Conservation (phyloP, 2,888 invertebrate genomes). For the Aethes cnicana region DNA sequence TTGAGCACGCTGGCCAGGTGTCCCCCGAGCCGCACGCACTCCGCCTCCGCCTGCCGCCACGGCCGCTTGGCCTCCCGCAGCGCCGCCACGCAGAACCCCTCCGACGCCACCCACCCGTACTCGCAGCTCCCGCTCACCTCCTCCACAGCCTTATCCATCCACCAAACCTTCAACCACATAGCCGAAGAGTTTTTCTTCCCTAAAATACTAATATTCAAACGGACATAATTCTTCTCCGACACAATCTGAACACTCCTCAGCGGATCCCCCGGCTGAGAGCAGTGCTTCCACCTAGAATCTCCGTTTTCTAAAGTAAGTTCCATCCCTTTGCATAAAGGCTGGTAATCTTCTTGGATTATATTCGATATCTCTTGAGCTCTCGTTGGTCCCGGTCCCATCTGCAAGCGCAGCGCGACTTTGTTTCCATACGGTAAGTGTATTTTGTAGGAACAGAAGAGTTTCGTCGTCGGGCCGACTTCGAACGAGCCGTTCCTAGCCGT, state of each 20-base stretch:
- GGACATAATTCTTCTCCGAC: conserved; percentile 81
- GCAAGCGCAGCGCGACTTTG: conserved; percentile 83
- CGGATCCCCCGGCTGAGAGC: conserved; percentile 82
- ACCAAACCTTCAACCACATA: conserved; percentile 83
- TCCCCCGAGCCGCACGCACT: conserved; percentile 84
- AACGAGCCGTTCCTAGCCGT: conserved; percentile 85
- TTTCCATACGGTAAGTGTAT: conserved; percentile 88
- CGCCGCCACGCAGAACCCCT: conserved; percentile 85
- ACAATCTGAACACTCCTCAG: conserved; percentile 82
- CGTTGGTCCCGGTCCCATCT: conserved; percentile 77
- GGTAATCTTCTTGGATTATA: conserved; percentile 63
- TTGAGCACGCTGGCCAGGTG: conserved; percentile 86
- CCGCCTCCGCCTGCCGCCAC: conserved; percentile 86
- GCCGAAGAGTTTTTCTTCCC: conserved; percentile 66
- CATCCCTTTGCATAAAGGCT: conserved; percentile 79
- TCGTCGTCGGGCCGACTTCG: conserved; percentile 83
- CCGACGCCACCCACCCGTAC: conserved; percentile 86
- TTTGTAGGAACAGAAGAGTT: conserved; percentile 85
- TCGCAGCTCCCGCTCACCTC: conserved; percentile 85
- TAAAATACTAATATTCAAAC: conserved; percentile 70
- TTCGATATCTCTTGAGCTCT: conserved; percentile 59
- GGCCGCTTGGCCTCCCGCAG: conserved; percentile 80
- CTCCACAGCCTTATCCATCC: conserved; percentile 84
- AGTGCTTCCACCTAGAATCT: conserved; percentile 82
- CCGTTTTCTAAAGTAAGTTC: conserved; percentile 82